Evolutionary conservation across 2,113 vertebrate species (phyloP).

Genomic region (Panthera leo): DNA sequence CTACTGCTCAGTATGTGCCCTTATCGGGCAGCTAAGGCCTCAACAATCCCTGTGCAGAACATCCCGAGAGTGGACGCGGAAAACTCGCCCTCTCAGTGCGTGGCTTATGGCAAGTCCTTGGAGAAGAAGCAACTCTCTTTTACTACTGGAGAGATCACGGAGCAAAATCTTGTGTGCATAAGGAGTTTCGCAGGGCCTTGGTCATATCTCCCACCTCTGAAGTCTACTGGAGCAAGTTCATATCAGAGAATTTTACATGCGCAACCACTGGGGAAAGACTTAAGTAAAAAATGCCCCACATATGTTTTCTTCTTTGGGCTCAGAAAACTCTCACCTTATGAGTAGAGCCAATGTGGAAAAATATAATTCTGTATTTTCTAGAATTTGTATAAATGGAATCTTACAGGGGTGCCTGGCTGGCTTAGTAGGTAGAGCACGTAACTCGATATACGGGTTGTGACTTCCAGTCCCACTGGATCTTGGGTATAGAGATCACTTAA

Average conservation of each 20-base stretch:
- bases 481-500: too few relatives aligned
- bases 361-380: not conserved
- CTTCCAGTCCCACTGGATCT: too few relatives aligned
- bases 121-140: too few relatives aligned
- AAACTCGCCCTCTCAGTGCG: not conserved
- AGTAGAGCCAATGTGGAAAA: not conserved
- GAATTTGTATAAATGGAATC: not conserved
- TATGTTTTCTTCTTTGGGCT: not conserved
- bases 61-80: not conserved
- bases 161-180: not conserved
- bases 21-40: not conserved
- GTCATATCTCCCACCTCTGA: not conserved
- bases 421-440: too few relatives aligned
- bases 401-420: not conserved
- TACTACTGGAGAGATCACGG: not conserved
- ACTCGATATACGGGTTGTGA: too few relatives aligned
- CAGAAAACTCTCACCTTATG: not conserved
- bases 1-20: not conserved
- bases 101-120: not conserved
- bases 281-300: not conserved
- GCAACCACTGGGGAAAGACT: not conserved
- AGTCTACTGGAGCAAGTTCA: not conserved
- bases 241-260: too few relatives aligned
- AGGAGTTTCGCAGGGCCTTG: not conserved
- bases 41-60: not conserved